Percentiles rank a stretch among this genome's conserved stretches.
These are phyloP conservation scores for Eulemur rufifrons DNA, from an alignment of 2,113 vertebrate species.

Conservation along the genomic window DNA sequence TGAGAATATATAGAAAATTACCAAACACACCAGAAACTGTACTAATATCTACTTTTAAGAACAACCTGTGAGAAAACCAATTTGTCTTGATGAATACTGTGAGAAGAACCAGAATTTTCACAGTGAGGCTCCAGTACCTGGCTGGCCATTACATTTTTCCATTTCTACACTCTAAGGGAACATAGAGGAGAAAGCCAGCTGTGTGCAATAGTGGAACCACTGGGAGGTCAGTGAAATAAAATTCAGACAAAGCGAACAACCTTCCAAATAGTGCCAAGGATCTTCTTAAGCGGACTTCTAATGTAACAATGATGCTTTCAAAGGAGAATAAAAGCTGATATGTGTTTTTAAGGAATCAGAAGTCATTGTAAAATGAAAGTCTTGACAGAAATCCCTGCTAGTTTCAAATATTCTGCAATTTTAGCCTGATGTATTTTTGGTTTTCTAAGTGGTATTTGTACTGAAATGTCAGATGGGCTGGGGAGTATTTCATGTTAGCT, in stretches of 20 bases:
- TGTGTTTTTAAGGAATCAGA: slow-evolving; percentile 39
- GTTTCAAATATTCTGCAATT: slow-evolving; percentile 30
- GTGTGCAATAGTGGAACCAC: slow-evolving; percentile 34
- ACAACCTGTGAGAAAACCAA: not conserved
- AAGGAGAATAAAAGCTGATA: not conserved
- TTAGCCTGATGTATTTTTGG: not conserved
- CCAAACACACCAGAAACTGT: not conserved
- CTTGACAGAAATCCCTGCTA: slow-evolving; percentile 30
- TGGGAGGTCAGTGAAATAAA: slow-evolving; percentile 43
- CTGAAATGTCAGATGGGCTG: not conserved
- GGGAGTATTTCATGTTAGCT: slow-evolving; percentile 11
- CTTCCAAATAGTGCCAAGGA: not conserved
- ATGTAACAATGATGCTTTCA: slow-evolving; percentile 12
- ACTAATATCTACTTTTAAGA: slow-evolving; percentile 43
- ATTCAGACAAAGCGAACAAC: slow-evolving; percentile 46
- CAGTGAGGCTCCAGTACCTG: slow-evolving; percentile 14
- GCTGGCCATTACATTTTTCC: slow-evolving; percentile 35
- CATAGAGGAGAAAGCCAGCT: slow-evolving; percentile 4
- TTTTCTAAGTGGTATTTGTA: slow-evolving; percentile 14
- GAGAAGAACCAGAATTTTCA: slow-evolving; percentile 73
- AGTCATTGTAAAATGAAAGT: slow-evolving; percentile 55
- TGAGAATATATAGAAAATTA: not conserved
- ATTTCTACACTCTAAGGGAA: slow-evolving; percentile 38
- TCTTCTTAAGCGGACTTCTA: slow-evolving; percentile 3
- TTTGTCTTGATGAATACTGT: slow-evolving; percentile 52